Evolutionary conservation across 1,140 invertebrate genomes (phyloP).

Genomic region (Euschistus heros): DNA sequence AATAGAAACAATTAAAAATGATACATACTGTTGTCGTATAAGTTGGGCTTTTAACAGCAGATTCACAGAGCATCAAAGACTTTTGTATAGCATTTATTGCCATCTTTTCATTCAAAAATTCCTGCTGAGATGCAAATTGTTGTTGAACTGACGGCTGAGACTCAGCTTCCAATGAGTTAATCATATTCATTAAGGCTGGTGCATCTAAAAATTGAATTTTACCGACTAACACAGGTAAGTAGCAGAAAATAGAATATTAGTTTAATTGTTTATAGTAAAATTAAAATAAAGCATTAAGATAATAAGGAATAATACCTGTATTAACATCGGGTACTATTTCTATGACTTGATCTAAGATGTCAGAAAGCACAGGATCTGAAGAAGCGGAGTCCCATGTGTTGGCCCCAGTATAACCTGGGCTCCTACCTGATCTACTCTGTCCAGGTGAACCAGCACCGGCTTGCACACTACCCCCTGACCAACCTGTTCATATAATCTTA

Average conservation of each 20-base stretch:
- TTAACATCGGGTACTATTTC: slow-evolving; percentile 57
- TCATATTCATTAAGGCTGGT: slow-evolving; percentile 39
- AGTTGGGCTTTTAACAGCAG: slow-evolving; percentile 48
- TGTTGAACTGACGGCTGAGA: not conserved
- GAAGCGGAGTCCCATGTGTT: slow-evolving; percentile 16
- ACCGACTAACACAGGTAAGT: not conserved
- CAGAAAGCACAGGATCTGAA: slow-evolving; percentile 61
- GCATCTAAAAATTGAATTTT: slow-evolving; percentile 29
- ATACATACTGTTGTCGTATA: slow-evolving; percentile 47
- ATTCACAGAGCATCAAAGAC: slow-evolving; percentile 75
- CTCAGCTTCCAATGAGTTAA: slow-evolving; percentile 39
- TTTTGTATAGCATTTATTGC: slow-evolving; percentile 84
- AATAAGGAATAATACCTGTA: slow-evolving; percentile 29
- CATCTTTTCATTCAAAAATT: slow-evolving; percentile 48
- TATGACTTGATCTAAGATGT: slow-evolving; percentile 73
- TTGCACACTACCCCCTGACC: slow-evolving; percentile 5
- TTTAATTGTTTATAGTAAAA: too few relatives aligned
- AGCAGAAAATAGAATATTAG: too few relatives aligned
- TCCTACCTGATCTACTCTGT: slow-evolving; percentile 27
- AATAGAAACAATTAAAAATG: not conserved
- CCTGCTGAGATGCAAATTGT: slow-evolving; percentile 7
- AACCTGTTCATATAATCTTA: not conserved
- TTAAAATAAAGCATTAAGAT: too few relatives aligned
- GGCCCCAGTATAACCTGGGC: slow-evolving; percentile 11
- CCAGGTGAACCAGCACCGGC: not conserved